phyloP scores from a whole-genome alignment of 1,140 invertebrate genomes.

The Caenorhabditis brenneri region DNA sequence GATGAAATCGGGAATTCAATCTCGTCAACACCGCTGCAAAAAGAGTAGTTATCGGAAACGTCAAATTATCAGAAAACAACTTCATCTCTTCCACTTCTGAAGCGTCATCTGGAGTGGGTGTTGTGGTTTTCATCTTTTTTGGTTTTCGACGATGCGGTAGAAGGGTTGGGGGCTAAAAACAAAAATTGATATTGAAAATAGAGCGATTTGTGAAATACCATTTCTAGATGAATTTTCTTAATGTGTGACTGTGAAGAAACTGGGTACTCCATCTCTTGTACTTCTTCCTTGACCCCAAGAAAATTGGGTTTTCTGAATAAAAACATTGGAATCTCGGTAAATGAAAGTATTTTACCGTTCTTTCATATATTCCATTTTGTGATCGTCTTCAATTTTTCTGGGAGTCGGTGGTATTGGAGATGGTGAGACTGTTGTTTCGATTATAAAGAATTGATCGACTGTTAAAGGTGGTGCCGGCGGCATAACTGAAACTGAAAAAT shows the following conservation, averaged over 20 bases:
- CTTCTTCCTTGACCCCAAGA: conserved; percentile 7
- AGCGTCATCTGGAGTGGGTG: conserved; percentile 20
- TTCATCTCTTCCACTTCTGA: conserved; percentile 37
- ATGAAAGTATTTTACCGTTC: background rate
- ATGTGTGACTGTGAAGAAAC: background rate
- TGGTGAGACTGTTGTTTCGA: conserved; percentile 5
- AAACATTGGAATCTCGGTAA: background rate
- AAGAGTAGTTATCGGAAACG: background rate
- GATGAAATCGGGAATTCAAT: conserved; percentile 34
- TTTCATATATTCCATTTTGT: conserved; percentile 27
- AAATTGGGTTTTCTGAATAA: conserved; percentile 17
- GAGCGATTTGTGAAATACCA: background rate
- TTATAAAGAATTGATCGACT: background rate
- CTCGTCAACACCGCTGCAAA: conserved; percentile 20
- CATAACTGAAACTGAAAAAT: background rate
- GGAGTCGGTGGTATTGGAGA: background rate
- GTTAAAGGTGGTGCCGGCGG: background rate
- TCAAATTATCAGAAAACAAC: background rate
- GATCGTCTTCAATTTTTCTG: conserved; percentile 20
- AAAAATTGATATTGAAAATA: background rate
- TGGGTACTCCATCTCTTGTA: background rate
- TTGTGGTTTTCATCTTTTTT: conserved; percentile 6
- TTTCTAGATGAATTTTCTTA: conserved; percentile 11
- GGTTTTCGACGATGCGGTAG: background rate
- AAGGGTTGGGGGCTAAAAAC: conserved; percentile 4